Percentiles rank a stretch among this genome's conserved stretches.
These are phyloP conservation scores for Lamellibrachia luymesi DNA, from an alignment of 1,140 invertebrate genomes.

Conservation along the genomic window DNA sequence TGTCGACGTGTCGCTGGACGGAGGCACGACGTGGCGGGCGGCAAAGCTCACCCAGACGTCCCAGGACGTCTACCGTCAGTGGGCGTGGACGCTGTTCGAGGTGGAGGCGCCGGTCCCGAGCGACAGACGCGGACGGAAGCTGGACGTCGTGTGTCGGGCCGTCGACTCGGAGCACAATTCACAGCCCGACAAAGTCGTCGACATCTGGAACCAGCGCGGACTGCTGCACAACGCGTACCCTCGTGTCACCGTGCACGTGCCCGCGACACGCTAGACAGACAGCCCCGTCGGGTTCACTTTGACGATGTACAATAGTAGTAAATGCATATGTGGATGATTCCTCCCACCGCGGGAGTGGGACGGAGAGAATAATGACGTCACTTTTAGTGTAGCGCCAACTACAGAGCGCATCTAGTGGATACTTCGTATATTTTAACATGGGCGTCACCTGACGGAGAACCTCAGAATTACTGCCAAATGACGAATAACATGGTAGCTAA, in stretches of 20 bases:
- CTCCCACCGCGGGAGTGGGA: too few species aligned
- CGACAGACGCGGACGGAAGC: conserved; percentile 63
- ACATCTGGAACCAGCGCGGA: conserved; percentile 96
- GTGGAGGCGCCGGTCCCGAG: conserved; percentile 50
- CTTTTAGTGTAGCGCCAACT: too few species aligned
- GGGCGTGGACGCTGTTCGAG: conserved; percentile 92
- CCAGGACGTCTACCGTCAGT: conserved; percentile 64
- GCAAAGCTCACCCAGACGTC: conserved; percentile 64
- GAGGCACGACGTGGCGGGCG: conserved; percentile 81
- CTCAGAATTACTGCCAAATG: too few species aligned
- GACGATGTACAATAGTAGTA: too few species aligned
- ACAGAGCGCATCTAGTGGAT: too few species aligned
- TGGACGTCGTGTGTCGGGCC: conserved; percentile 93
- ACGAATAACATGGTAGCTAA: too few species aligned
- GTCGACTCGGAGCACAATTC: conserved; percentile 93
- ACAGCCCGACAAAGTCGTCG: conserved; percentile 86
- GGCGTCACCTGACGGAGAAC: too few species aligned
- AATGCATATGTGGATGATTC: too few species aligned
- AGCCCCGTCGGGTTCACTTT: too few species aligned
- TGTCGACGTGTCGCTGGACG: conserved; percentile 61
- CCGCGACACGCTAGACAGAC: too few species aligned
- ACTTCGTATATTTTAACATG: too few species aligned
- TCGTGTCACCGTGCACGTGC: conserved; percentile 67
- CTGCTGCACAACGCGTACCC: conserved; percentile 94
- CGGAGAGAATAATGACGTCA: too few species aligned